Conservation (phyloP, 2,113 vertebrate genomes). For the Aplodontia rufa region DNA sequence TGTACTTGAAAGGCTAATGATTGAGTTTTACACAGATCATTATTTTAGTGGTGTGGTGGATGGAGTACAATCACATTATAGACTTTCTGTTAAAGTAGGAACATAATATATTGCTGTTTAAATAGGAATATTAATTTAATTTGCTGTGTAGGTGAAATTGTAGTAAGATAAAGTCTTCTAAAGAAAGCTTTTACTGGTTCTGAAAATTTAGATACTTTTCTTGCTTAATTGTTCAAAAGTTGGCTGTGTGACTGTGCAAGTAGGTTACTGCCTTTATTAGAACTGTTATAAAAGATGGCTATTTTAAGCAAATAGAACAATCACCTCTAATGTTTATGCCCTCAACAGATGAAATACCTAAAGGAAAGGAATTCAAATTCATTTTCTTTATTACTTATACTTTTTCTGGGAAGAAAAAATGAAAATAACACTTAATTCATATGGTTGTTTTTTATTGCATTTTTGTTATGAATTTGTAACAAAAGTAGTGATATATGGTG, state of each 20-base stretch:
- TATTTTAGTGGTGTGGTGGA: neutral
- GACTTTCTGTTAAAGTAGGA: constrained; percentile 1
- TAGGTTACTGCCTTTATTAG: constrained; percentile 80
- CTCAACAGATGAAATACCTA: constrained; percentile 71
- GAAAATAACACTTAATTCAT: constrained; percentile 35
- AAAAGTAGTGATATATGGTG: neutral
- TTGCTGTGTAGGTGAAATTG: neutral
- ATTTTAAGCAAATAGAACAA: constrained; percentile 80
- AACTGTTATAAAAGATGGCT: constrained; percentile 80
- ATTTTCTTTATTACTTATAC: constrained; percentile 47
- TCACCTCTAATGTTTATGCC: constrained; percentile 76
- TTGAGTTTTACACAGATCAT: neutral
- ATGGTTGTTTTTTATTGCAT: neutral
- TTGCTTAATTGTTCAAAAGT: constrained; percentile 73
- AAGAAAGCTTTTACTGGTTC: constrained; percentile 21
- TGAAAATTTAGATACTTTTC: constrained; percentile 64
- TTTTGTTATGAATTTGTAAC: constrained; percentile 28
- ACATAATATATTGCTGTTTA: constrained; percentile 6
- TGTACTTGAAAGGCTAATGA: neutral
- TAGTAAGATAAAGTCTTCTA: constrained; percentile 38
- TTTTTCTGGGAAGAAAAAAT: constrained; percentile 62
- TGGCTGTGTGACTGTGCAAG: constrained; percentile 70
- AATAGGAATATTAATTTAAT: constrained; percentile 37
- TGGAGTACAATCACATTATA: neutral
- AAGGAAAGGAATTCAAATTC: constrained; percentile 56